Evolutionary conservation across 2,797 vertebrate species (phyloP).

Genomic region (Bovichtus variegatus): DNA sequence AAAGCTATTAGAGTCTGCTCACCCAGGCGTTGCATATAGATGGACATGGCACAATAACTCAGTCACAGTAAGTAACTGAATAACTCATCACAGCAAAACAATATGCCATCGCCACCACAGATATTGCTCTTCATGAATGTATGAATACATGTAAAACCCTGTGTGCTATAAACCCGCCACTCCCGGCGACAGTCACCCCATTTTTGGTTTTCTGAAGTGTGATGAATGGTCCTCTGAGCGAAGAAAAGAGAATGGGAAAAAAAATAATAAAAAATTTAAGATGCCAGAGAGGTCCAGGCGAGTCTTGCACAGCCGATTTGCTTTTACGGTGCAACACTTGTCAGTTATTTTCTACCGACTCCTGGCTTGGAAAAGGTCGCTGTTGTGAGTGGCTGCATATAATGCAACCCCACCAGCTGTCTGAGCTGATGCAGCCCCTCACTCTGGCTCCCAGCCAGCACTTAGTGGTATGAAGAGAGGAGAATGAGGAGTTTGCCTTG

Average conservation of each 20-base stretch:
- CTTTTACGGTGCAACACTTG: slow-evolving; percentile 74
- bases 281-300: slow-evolving; percentile 46
- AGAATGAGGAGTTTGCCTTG: slow-evolving; percentile 76
- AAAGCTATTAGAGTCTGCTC: slow-evolving; percentile 51
- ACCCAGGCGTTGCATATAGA: slow-evolving; percentile 31
- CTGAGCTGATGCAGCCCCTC: slow-evolving; percentile 59
- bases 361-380: slow-evolving; percentile 57
- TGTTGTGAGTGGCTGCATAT: slow-evolving; percentile 68
- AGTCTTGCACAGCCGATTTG: slow-evolving; percentile 64
- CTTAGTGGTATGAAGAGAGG: slow-evolving; percentile 69
- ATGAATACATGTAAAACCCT: slow-evolving; percentile 46
- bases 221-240: slow-evolving; percentile 49
- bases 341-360: slow-evolving; percentile 71
- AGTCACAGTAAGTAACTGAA: slow-evolving; percentile 40
- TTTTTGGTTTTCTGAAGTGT: slow-evolving; percentile 18
- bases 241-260: not conserved
- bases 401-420: slow-evolving; percentile 62
- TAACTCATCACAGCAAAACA: slow-evolving; percentile 47
- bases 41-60: slow-evolving; percentile 44
- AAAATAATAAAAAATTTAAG: slow-evolving; percentile 43
- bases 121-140: slow-evolving; percentile 30
- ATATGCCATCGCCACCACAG: slow-evolving; percentile 20
- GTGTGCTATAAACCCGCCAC: slow-evolving; percentile 28
- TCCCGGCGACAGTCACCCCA: not conserved
- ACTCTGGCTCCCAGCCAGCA: slow-evolving; percentile 71